Evolutionary conservation across 1,140 invertebrate species (phyloP).

Genomic region (Leptestheria dahalacensis): DNA sequence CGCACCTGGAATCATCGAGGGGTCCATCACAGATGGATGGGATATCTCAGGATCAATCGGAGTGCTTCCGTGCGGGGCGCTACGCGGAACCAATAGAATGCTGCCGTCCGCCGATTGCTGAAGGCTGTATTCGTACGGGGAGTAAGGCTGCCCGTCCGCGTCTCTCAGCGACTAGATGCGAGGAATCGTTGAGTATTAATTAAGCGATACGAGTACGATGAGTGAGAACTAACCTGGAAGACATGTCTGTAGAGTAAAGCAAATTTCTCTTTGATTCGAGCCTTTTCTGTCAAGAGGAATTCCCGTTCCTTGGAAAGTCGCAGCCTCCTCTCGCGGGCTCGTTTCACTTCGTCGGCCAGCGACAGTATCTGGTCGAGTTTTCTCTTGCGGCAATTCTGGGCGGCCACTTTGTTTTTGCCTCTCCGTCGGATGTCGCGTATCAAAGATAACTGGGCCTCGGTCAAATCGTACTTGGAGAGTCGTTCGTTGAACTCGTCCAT

Average conservation of each 20-base stretch:
- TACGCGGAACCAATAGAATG: constrained; percentile 60
- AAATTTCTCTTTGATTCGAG: constrained; percentile 70
- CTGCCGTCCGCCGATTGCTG: constrained; percentile 79
- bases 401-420: constrained; percentile 91
- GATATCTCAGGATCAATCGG: neutral
- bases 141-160: constrained; percentile 70
- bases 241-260: constrained; percentile 68
- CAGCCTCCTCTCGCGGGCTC: constrained; percentile 66
- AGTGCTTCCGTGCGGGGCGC: neutral
- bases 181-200: too few relatives aligned
- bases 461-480: constrained; percentile 87
- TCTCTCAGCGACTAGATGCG: constrained; percentile 53
- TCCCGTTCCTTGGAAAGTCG: constrained; percentile 60
- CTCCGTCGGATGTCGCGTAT: constrained; percentile 82
- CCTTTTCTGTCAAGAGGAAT: constrained; percentile 50
- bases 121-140: constrained; percentile 64
- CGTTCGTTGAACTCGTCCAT: constrained; percentile 97
- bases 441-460: constrained; percentile 79
- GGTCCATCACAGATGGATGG: neutral
- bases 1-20: neutral
- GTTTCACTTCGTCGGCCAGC: constrained; percentile 78
- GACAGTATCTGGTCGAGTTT: constrained; percentile 88
- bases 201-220: too few relatives aligned
- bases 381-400: constrained; percentile 92
- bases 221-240: too few relatives aligned